A percentile compares a stretch with the other conserved stretches of the same genome.
Evolutionary conservation across 2,797 vertebrate genomes (phyloP).

Genomic region (Eospalax fontanierii): DNA sequence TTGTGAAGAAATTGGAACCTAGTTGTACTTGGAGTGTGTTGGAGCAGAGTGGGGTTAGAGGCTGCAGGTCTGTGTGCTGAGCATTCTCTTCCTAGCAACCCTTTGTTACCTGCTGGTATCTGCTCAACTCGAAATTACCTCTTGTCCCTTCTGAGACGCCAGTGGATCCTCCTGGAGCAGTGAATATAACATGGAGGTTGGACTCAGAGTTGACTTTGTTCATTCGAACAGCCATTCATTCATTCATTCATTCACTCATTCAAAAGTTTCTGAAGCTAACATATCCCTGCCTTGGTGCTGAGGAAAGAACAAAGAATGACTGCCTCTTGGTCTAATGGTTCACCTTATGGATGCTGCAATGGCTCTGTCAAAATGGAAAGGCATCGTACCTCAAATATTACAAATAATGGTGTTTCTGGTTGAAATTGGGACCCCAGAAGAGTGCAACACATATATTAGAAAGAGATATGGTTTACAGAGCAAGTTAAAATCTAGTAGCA

Average conservation of each 20-base stretch:
- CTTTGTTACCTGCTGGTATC: slow-evolving; percentile 15
- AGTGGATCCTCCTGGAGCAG: slow-evolving; percentile 8
- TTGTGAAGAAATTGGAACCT: background rate
- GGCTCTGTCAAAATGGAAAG: too few relatives aligned
- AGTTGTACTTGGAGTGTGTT: background rate
- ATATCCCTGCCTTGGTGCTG: background rate
- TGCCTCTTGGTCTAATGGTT: background rate
- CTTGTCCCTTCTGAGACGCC: background rate
- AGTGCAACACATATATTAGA: too few relatives aligned
- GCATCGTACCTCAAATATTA: too few relatives aligned
- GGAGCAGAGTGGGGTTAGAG: background rate
- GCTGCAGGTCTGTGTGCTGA: background rate
- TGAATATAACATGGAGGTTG: background rate
- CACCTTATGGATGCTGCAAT: too few relatives aligned
- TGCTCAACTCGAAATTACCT: slow-evolving; percentile 34
- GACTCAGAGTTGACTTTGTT: slow-evolving; percentile 41
- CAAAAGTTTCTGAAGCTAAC: background rate
- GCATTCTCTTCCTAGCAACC: background rate
- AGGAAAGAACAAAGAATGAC: background rate
- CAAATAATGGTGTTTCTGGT: too few relatives aligned
- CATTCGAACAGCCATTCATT: slow-evolving; percentile 1
- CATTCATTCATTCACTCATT: background rate
- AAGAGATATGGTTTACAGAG: too few relatives aligned
- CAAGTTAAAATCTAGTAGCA: too few relatives aligned
- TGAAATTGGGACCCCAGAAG: too few relatives aligned